Evolutionary conservation across 2,888 invertebrate genomes (phyloP), one percentile per base, ranked within the genome.

Genomic region (Clunio marinus): DNA sequence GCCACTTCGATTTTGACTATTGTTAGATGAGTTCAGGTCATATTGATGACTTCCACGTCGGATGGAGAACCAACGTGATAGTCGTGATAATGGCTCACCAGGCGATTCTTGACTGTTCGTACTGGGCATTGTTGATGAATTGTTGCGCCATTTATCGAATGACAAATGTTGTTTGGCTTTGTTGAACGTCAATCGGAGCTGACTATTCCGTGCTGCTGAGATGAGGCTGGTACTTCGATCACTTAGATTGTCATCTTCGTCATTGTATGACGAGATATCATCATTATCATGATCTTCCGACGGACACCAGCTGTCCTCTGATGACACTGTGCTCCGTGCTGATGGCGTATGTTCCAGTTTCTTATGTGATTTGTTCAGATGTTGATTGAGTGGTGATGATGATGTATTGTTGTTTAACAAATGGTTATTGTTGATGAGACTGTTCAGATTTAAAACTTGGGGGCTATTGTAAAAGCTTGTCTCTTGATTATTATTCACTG

Each of bases 1-100:
- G 32, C 58, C 37, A 58, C 68, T 68, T 22, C 68, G 57, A 25
- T 27, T 37, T 1, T 37, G 57, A 45, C 65, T 65, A 13, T 58
- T 28, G n/a, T 28, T 32, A 27, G 35, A n/a, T 2, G 37, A 17
- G 22, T 62, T 69, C 20, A 46, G 86, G 75, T 91, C 91, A 77
- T 91, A 91, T 75, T 91, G 91, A 78, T 90, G 88, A 71, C 89
- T 88, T 51, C 90, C 89, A 70, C 92, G 83, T 45, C 93, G 81
- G 71, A 93, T 90, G 74, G 92, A 93, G 82, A 93, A 94, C 92
- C 93, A 93, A 72, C 94, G 83, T 32, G 92, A 88, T 59, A 93
- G 82, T 69, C 90, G 83, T 28, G 92, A 88, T 62, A 93, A 82
- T 69, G 90, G 83, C 70, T 91, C 89, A 72, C 88, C 86, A 59